These are phyloP conservation scores for Mantis religiosa DNA, from an alignment of 2,888 invertebrate species.

Conservation along the genomic window DNA sequence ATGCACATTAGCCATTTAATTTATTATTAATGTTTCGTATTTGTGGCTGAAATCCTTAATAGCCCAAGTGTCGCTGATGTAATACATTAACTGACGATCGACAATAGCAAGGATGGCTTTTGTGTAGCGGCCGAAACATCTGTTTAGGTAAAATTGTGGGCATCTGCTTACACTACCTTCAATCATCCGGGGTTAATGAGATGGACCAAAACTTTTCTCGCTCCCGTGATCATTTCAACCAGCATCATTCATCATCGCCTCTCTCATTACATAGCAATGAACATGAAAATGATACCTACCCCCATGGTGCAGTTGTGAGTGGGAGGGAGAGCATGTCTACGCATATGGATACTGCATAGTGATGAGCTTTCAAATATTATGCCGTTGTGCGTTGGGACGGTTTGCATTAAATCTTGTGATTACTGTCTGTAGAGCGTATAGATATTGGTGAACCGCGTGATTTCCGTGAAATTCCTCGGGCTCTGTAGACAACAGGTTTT, in stretches of 20 bases:
- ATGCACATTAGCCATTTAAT: neutral
- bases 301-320: neutral
- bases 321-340: neutral
- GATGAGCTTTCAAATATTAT: neutral
- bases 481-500: neutral
- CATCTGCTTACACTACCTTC: neutral
- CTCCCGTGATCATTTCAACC: neutral
- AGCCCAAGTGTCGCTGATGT: neutral
- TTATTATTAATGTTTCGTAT: neutral
- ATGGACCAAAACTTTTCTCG: neutral
- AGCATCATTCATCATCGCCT: neutral
- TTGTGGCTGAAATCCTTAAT: neutral
- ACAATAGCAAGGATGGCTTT: neutral
- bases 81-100: neutral
- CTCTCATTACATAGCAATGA: neutral
- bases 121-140: neutral
- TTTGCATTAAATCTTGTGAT: neutral
- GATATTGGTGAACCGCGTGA: neutral
- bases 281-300: neutral
- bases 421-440: neutral
- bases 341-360: neutral
- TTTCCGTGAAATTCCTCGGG: neutral
- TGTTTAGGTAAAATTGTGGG: neutral
- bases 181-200: neutral
- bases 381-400: neutral